Conservation (phyloP, 2,113 vertebrate species). For the Leptobrachium ailaonicum region DNA sequence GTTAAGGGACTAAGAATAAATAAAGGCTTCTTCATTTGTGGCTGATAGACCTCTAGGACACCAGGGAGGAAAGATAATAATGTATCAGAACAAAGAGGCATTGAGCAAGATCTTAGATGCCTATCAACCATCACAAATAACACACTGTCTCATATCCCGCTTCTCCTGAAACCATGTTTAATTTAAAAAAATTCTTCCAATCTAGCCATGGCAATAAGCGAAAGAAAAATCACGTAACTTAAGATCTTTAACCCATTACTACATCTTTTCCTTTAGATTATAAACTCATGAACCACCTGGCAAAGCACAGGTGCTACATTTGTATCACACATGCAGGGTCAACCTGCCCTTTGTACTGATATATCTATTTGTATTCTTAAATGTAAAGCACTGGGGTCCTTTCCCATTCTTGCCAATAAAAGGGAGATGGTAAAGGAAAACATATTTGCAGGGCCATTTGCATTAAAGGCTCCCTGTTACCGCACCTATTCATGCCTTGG, state of each 20-base stretch:
- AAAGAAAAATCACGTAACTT: background rate
- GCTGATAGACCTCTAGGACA: constrained; percentile 15
- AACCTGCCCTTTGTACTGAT: no score
- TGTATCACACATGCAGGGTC: no score
- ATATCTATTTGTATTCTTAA: no score
- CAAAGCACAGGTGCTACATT: no score
- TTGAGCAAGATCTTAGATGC: constrained; percentile 34
- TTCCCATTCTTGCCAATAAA: no score
- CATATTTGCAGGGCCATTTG: no score
- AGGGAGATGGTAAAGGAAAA: no score
- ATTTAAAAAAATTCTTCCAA: constrained; percentile 31
- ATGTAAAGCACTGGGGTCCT: no score
- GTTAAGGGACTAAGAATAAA: constrained; percentile 3
- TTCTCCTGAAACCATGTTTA: constrained; percentile 27
- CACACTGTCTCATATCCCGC: constrained; percentile 19
- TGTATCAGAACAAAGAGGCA: constrained; percentile 36
- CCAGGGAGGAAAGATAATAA: constrained; percentile 28
- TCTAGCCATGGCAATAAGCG: background rate
- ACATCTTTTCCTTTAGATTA: no score
- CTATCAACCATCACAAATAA: constrained; percentile 37
- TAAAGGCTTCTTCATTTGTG: constrained; percentile 9
- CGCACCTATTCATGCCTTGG: no score
- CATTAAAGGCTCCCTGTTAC: no score
- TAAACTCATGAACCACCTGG: no score
- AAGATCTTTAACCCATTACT: constrained; percentile 18